Evolutionary conservation across 2,113 vertebrate species (phyloP).

Genomic region (Heptranchias perlo): DNA sequence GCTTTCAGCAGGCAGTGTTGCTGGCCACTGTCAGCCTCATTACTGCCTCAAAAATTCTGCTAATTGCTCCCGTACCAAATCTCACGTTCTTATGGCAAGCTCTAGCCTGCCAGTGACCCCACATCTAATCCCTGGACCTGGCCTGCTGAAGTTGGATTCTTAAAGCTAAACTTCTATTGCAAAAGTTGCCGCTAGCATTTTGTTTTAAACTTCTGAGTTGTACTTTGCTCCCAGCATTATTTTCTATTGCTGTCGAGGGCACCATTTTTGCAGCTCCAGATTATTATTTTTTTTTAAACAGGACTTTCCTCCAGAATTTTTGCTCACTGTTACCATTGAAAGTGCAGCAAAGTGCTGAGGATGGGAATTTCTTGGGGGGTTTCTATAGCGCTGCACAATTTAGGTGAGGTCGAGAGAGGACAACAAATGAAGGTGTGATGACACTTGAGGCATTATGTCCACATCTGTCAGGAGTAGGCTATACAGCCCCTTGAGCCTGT

Average conservation of each 20-base stretch:
- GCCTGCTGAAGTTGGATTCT: background rate
- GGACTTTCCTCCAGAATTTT: background rate
- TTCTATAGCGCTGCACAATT: background rate
- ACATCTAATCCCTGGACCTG: background rate
- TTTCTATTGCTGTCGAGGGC: background rate
- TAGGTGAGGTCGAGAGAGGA: background rate
- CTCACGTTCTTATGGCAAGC: background rate
- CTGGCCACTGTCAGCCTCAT: background rate
- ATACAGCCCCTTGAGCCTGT: too few relatives aligned
- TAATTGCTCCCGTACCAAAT: background rate
- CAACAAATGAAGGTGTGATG: too few relatives aligned
- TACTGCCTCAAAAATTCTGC: background rate
- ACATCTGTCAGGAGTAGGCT: too few relatives aligned
- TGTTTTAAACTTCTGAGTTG: background rate
- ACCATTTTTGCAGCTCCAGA: background rate
- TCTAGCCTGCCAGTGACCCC: background rate
- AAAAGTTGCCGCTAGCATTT: background rate
- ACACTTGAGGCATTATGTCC: too few relatives aligned
- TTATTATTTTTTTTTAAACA: background rate
- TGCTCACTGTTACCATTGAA: background rate
- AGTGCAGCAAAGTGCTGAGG: background rate
- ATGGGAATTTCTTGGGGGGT: background rate
- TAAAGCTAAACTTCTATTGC: background rate
- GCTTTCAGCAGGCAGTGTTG: background rate
- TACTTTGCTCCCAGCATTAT: background rate